A percentile compares a stretch with the other conserved stretches of the same genome.
Evolutionary conservation across 2,113 vertebrate genomes (phyloP).

Genomic region (Neopipo cinnamomea): DNA sequence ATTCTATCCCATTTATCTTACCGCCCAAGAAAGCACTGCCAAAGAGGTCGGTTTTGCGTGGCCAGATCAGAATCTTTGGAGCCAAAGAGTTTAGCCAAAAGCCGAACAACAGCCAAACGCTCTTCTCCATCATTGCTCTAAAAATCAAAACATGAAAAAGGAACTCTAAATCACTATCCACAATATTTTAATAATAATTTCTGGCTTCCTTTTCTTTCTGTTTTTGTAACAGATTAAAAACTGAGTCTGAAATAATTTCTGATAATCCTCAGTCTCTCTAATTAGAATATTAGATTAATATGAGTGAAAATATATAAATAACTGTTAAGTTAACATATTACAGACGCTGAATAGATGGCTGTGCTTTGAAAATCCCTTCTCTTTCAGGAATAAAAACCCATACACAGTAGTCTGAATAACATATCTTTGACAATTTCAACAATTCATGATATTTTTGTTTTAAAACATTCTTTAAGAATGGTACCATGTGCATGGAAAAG

Average conservation of each 20-base stretch:
- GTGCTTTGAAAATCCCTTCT: not conserved
- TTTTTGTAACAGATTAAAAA: not conserved
- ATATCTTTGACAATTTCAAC: not conserved
- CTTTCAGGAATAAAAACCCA: not conserved
- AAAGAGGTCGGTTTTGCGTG: slow-evolving; percentile 95
- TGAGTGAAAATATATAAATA: not conserved
- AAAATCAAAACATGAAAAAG: slow-evolving; percentile 12
- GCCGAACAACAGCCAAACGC: slow-evolving; percentile 92
- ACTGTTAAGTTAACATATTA: not conserved
- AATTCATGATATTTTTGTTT: not conserved
- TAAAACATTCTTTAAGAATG: not conserved
- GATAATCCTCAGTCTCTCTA: not conserved
- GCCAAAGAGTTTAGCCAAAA: slow-evolving; percentile 95
- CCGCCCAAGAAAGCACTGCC: slow-evolving; percentile 98
- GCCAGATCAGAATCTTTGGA: slow-evolving; percentile 98
- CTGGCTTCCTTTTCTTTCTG: not conserved
- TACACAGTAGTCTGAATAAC: not conserved
- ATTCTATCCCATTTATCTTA: slow-evolving; percentile 61
- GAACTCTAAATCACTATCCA: not conserved
- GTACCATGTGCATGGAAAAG: not conserved
- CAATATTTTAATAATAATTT: not conserved
- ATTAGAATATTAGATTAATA: not conserved
- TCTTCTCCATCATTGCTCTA: slow-evolving; percentile 99
- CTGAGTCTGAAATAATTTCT: not conserved
- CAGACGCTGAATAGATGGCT: not conserved